Base-by-base conservation (phyloP, 2,797 vertebrate species). In the Chelon auratus region DNA sequence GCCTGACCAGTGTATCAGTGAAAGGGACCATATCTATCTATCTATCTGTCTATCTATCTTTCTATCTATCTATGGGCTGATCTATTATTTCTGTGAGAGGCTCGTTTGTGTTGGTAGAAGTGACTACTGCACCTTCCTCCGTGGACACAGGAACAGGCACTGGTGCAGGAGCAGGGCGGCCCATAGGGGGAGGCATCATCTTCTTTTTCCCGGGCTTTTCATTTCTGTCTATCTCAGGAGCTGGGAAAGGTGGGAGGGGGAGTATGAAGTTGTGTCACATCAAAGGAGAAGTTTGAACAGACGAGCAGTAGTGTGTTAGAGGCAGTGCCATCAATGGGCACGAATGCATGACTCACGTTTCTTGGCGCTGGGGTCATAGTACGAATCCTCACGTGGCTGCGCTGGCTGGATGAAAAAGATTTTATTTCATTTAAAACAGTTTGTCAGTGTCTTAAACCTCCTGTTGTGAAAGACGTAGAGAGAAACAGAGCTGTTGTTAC, bases 151-250 rank as follows among this genome's bases (percentile, higher is more conserved):
- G 68, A 12, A 30, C 15, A 13, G 80, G 68, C 14, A 30, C 15
- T 2, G 83, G 76, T 59, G 54, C 30, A 2, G 87, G 81, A 50
- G 57, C 58, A 13, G 73, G 11, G 1, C 78, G 62, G 3, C 17
- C 36, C 0, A 36, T 68, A n/a, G 80, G 68, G 22, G 81, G 83
- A n/a, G 77, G 62, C 55, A 72, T 63, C 82, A 72, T 84, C 40
- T 83, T 89, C 48, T 85, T 92, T 37, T 82, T 94, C 52, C 87
- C 91, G 26, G 93, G 91, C 65, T 94, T 94, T 12, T 93, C 93
- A 26, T 81, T 93, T 65, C 93, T 90, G 45, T 92, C 77, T 5
- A 95, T 78, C 65, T 92, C 92, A 37, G 94, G 93, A n/a, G 93
- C 94, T 95, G 77, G 30, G 0, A 33, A 58, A 26, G 24, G 11